These are phyloP conservation scores for Cyprinodon variegatus DNA, from an alignment of 2,113 vertebrate species.

Conservation along the genomic window DNA sequence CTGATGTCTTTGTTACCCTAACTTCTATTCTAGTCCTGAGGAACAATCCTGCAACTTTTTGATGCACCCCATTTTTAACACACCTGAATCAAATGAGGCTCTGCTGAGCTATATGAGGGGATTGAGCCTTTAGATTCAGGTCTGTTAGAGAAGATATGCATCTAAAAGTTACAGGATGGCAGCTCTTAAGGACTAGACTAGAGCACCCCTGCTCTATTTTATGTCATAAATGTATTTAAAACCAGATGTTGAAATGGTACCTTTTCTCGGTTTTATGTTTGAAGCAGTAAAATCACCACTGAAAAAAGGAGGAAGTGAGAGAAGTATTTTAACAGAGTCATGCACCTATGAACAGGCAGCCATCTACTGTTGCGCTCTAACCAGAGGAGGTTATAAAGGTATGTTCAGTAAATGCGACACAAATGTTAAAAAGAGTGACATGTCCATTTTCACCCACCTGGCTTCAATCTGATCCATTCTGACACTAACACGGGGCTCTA, in stretches of 20 bases:
- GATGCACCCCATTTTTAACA: too few relatives aligned
- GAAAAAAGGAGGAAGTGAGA: constrained; percentile 15
- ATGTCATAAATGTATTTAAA: background rate
- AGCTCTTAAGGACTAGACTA: too few relatives aligned
- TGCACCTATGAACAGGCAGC: background rate
- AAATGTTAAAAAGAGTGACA: background rate
- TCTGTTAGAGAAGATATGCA: too few relatives aligned
- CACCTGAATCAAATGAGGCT: too few relatives aligned
- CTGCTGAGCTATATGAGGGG: too few relatives aligned
- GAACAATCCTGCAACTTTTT: too few relatives aligned
- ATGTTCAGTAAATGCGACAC: background rate
- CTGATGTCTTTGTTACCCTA: background rate
- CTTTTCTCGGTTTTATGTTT: constrained; percentile 81
- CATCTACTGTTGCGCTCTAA: background rate
- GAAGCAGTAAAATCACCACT: constrained; percentile 64
- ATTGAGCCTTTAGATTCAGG: too few relatives aligned
- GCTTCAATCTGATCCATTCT: constrained; percentile 65
- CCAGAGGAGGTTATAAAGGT: background rate
- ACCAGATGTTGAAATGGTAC: constrained; percentile 60
- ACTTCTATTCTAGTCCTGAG: too few relatives aligned
- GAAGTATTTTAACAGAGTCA: background rate
- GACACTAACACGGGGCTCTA: constrained; percentile 69
- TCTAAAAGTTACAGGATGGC: too few relatives aligned
- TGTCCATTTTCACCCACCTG: constrained; percentile 68
- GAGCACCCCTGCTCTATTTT: too few relatives aligned